Conservation (phyloP, 2,888 invertebrate genomes). For the Nomada flava region DNA sequence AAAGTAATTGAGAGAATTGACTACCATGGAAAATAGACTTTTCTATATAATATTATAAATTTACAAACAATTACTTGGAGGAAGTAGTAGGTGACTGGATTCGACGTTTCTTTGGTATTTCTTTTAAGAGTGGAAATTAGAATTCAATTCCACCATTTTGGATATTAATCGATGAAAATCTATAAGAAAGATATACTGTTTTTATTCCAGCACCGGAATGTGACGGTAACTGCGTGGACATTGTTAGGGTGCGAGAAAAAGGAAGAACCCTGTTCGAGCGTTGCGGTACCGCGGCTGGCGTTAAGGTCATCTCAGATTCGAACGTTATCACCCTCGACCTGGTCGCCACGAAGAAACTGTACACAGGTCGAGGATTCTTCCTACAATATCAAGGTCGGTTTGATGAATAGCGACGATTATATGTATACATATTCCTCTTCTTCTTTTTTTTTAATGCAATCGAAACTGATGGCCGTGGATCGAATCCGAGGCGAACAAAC, state of each 20-base stretch:
- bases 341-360: constrained; percentile 75
- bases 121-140: no score
- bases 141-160: no score
- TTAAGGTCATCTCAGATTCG: constrained; percentile 78
- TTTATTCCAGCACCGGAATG: constrained; percentile 73
- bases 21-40: no score
- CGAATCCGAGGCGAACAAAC: constrained; percentile 31
- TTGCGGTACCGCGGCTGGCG: constrained; percentile 80
- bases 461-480: constrained; percentile 2
- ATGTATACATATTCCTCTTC: no score
- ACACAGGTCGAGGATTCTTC: constrained; percentile 80
- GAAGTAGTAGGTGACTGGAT: no score
- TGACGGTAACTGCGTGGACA: constrained; percentile 81
- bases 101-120: no score
- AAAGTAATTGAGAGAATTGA: no score
- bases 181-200: no score
- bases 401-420: neutral
- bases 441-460: constrained; percentile 6
- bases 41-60: no score
- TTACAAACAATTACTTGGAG: no score
- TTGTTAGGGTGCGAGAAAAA: constrained; percentile 79
- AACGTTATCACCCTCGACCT: constrained; percentile 80
- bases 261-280: constrained; percentile 80
- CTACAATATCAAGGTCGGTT: constrained; percentile 81
- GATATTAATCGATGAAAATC: no score